Evolutionary conservation across 2,113 vertebrate genomes (phyloP), one percentile per base, ranked within the genome.

Genomic region (Lagopus leucura): DNA sequence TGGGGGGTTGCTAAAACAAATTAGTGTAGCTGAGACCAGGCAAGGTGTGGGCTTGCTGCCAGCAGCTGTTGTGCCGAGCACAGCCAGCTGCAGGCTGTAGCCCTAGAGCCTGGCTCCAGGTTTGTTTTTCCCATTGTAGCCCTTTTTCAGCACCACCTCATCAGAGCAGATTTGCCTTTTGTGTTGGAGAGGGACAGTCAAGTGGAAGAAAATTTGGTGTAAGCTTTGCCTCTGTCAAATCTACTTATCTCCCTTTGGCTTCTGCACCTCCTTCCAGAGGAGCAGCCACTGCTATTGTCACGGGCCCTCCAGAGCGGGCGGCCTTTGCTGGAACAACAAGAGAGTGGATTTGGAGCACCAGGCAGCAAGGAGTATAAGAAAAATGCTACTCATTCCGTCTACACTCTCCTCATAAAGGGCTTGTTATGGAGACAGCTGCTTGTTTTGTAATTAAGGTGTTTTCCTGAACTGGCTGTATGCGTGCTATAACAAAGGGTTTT

Each of bases 301-400:
- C 0, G 0, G n/a, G 24, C 48, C 21, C 27, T 77, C n/a, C 38
- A 67, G 36, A 78, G 66, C 1, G 1, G 18, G 32, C 2, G 10
- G 24, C 67, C 86, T 80, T 80, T 75, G 14, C 67, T 75, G 57
- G 42, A 87, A 36, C 43, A 89, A 32, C 40, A 76, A 52, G 58
- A 84, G 34, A 1, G 24, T 91, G 36, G 58, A 60, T 73, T 85
- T 74, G 64, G 70, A 57, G 34, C 66, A 54, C 52, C 3, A 2
- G 55, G 57, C 52, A 89, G 52, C 43, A 55, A 69, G 63, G 24
- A 89, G 17, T 55, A 13, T 36, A 57, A 58, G 65, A 19, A 75
- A 66, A 89, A 11, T 12, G 20, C 40, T 34, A 50, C 77, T 74
- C 32, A 40, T 84, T 85, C 55, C 27, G 6, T 63, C 58, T 73